Conservation (phyloP, 1,140 invertebrate genomes). For the Drosophila tristis region DNA sequence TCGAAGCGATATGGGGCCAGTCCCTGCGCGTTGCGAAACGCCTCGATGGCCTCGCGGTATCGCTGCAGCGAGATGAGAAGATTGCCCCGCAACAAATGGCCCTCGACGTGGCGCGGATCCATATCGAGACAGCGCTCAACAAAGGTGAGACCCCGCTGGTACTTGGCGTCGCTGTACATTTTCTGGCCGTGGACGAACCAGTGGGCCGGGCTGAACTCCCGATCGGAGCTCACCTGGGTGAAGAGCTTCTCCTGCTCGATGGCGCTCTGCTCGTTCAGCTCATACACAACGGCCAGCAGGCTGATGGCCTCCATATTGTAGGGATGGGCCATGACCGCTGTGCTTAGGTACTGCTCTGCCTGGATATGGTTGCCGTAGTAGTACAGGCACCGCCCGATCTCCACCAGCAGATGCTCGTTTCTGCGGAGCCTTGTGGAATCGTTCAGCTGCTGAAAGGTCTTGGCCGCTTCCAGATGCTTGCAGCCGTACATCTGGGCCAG, state of each 20-base stretch:
- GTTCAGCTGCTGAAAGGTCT: slow-evolving; percentile 87
- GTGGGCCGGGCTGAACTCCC: slow-evolving; percentile 86
- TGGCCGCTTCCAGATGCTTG: slow-evolving; percentile 88
- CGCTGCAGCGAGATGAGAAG: slow-evolving; percentile 89
- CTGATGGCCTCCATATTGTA: slow-evolving; percentile 85
- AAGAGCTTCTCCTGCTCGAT: slow-evolving; percentile 85
- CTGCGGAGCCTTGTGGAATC: slow-evolving; percentile 87
- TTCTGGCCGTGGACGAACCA: slow-evolving; percentile 88
- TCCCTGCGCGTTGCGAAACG: slow-evolving; percentile 89
- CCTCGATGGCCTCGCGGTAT: slow-evolving; percentile 87
- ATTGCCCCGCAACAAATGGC: slow-evolving; percentile 88
- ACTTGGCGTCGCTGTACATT: slow-evolving; percentile 85
- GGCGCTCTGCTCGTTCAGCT: slow-evolving; percentile 83
- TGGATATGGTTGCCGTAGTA: slow-evolving; percentile 86
- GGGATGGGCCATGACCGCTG: slow-evolving; percentile 86
- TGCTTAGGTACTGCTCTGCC: slow-evolving; percentile 85
- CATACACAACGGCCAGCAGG: slow-evolving; percentile 85
- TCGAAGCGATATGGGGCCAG: slow-evolving; percentile 85
- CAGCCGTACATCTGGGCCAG: slow-evolving; percentile 87
- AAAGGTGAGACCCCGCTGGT: slow-evolving; percentile 87
- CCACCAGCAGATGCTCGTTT: slow-evolving; percentile 87
- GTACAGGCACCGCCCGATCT: slow-evolving; percentile 89
- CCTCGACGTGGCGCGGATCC: slow-evolving; percentile 88
- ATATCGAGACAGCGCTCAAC: slow-evolving; percentile 86
- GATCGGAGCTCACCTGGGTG: slow-evolving; percentile 76